Evolutionary conservation across 2,888 invertebrate genomes (phyloP), one percentile per base, ranked within the genome.

Genomic region (Diaprepes abbreviatus): DNA sequence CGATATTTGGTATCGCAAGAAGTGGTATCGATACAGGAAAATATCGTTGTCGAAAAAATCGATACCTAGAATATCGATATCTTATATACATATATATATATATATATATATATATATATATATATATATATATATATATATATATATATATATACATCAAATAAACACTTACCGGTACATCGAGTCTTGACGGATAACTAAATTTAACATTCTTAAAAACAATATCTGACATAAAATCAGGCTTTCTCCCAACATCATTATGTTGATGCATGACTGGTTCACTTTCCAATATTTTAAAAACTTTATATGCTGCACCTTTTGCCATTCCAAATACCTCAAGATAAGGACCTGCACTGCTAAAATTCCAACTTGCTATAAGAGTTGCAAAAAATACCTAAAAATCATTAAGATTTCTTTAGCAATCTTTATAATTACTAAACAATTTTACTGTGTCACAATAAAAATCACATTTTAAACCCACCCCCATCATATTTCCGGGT

Each of bases 311-410:
- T 0, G 94, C 92, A 0, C 94, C 94, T 74, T 89, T 89, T 0
- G 94, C 94, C 40, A 89, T 88, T 0, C 92, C 91, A 75, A 95
- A 91, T 5, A 91, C 89, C 78, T 93, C 92, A 79, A 94, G 87
- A 68, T 92, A 89, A 0, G 94, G 94, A 1, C 93, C 89, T 0
- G 92, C 92, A 82, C 91, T 91, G 10, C 94, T 94, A 59, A 95
- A 90, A 78, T 92, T 91, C 74, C 90, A 90, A 0, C 90, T 89
- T 0, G 91, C 92, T 82, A 89, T 88, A 83, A 90, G 85, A 0
- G 92, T 90, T 57, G 90, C 88, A 81, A 93, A 93, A 82, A 94
- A 94, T 38, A 93, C 92, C 92, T 93, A 77, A 12, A 77, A 40
- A 7, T 40, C 1, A 33, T 7, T 9, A 33, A 33, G 33, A 24